These are phyloP conservation scores for Ptychadena robeensis DNA, from an alignment of 2,797 vertebrate species.

Conservation along the genomic window DNA sequence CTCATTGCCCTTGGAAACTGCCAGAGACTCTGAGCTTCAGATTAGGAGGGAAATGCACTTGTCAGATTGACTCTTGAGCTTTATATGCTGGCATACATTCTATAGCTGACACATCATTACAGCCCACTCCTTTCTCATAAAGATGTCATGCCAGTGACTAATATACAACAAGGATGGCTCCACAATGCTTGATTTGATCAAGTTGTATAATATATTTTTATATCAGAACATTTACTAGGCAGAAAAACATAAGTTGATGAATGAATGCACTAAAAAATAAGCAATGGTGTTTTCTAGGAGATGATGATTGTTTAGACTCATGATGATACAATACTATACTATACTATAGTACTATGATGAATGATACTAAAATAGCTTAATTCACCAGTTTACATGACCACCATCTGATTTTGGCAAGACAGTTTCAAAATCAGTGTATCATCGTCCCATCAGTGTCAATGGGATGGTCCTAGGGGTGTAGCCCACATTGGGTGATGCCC, in stretches of 20 bases:
- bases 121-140: neutral
- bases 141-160: neutral
- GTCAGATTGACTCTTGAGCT: conserved; percentile 27
- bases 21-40: neutral
- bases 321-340: too few relatives aligned
- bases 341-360: too few relatives aligned
- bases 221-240: neutral
- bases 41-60: conserved; percentile 38
- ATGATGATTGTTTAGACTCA: too few relatives aligned
- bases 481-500: too few relatives aligned
- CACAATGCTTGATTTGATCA: neutral
- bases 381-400: too few relatives aligned
- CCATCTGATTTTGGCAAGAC: too few relatives aligned
- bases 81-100: neutral
- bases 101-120: conserved; percentile 14
- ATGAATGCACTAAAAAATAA: too few relatives aligned
- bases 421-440: too few relatives aligned
- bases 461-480: too few relatives aligned
- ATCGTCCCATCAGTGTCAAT: too few relatives aligned
- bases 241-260: neutral
- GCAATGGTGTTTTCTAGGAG: too few relatives aligned
- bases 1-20: conserved; percentile 32
- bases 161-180: neutral
- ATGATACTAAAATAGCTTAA: too few relatives aligned
- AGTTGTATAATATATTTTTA: neutral